phyloP scores from a whole-genome alignment of 1,140 invertebrate species.

The Caenorhabditis briggsae region DNA sequence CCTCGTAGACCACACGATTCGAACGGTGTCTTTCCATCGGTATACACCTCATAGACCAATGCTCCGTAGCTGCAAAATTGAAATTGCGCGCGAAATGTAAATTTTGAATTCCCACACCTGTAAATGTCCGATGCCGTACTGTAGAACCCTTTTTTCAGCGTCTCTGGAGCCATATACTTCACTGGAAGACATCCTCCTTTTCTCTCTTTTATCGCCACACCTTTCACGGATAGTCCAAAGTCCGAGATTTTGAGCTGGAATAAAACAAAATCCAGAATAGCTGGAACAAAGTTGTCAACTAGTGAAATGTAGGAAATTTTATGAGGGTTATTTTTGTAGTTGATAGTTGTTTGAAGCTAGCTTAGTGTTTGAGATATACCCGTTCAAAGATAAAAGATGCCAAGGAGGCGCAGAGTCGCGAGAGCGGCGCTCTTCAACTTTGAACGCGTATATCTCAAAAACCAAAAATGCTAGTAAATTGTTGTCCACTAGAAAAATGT shows the following conservation, averaged over 20 bases:
- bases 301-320: too few relatives aligned
- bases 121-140: constrained; percentile 31
- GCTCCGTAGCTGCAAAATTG: constrained; percentile 6
- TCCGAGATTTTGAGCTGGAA: constrained; percentile 40
- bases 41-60: constrained; percentile 20
- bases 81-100: neutral
- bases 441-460: too few relatives aligned
- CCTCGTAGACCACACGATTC: constrained; percentile 9
- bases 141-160: constrained; percentile 25
- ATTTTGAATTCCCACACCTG: neutral
- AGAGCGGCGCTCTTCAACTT: too few relatives aligned
- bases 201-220: constrained; percentile 23
- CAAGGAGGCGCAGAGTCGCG: too few relatives aligned
- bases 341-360: too few relatives aligned
- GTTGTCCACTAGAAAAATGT: too few relatives aligned
- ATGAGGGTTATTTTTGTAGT: too few relatives aligned
- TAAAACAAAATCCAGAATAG: too few relatives aligned
- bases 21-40: constrained; percentile 16
- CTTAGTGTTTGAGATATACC: too few relatives aligned
- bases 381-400: too few relatives aligned
- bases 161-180: constrained; percentile 35
- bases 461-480: too few relatives aligned
- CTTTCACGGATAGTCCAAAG: constrained; percentile 25
- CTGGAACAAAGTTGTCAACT: too few relatives aligned
- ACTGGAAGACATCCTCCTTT: constrained; percentile 41